These are phyloP conservation scores for Caenorhabditis briggsae DNA, from an alignment of 1,140 invertebrate genomes.

Conservation along the genomic window DNA sequence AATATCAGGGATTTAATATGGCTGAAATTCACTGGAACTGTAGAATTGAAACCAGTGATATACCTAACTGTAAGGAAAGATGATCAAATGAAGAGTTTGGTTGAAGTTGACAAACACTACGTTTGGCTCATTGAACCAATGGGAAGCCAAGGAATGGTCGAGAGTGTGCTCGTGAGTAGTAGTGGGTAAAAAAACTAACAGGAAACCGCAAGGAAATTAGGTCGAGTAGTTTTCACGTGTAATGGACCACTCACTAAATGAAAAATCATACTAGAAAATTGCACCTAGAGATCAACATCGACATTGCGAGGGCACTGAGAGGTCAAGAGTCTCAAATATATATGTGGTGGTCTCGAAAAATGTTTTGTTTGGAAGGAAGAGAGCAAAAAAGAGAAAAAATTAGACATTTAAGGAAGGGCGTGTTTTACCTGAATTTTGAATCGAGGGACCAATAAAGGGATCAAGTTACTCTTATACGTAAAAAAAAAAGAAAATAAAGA, in stretches of 20 bases:
- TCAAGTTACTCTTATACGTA: not conserved
- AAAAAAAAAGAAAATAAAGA: not conserved
- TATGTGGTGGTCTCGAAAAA: not conserved
- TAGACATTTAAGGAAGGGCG: conserved; percentile 36
- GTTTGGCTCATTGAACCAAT: conserved; percentile 31
- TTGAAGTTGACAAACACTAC: conserved; percentile 35
- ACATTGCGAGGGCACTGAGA: not conserved
- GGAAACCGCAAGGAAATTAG: conserved; percentile 21
- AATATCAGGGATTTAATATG: not conserved
- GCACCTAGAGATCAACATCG: no score
- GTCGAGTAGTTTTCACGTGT: conserved; percentile 1
- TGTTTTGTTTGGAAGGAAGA: not conserved
- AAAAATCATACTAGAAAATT: no score
- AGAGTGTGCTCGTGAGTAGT: conserved; percentile 44
- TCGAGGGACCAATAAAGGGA: not conserved
- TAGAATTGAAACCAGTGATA: no score
- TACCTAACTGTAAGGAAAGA: no score
- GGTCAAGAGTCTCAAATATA: conserved; percentile 41
- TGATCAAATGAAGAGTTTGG: not conserved
- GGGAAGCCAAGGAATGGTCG: conserved; percentile 34
- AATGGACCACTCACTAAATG: not conserved
- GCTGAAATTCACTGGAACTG: not conserved
- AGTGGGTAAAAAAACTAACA: conserved; percentile 20
- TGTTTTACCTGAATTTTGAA: not conserved
- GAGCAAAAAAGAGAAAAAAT: not conserved